These are phyloP conservation scores for Oophaga pumilio DNA, from an alignment of 2,113 vertebrate genomes.

Conservation along the genomic window DNA sequence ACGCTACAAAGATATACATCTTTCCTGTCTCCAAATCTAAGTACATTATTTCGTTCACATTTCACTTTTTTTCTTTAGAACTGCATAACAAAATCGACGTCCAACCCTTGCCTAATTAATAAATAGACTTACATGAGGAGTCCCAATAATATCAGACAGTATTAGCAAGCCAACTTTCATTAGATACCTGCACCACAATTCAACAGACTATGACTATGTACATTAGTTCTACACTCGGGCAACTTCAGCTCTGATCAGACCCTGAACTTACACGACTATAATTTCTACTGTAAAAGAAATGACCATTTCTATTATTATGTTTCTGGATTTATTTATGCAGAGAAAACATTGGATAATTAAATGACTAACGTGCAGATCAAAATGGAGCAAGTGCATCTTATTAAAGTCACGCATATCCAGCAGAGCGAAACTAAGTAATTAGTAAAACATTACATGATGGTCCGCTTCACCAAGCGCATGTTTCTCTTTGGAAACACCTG, in stretches of 20 bases:
- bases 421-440: slow-evolving; percentile 7
- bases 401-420: slow-evolving; percentile 1
- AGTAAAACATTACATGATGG: neutral
- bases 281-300: too few relatives aligned
- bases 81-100: too few relatives aligned
- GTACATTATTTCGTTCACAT: too few relatives aligned
- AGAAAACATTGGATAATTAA: neutral
- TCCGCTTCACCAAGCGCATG: slow-evolving; percentile 9
- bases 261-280: neutral
- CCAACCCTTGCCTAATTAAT: too few relatives aligned
- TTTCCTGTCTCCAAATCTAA: too few relatives aligned
- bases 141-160: too few relatives aligned
- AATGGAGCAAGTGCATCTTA: slow-evolving; percentile 15
- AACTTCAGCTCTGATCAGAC: too few relatives aligned
- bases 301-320: neutral
- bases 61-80: too few relatives aligned
- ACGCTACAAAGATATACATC: too few relatives aligned
- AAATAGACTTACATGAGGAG: too few relatives aligned
- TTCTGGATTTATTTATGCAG: neutral
- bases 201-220: neutral
- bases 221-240: neutral
- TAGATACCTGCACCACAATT: neutral
- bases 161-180: too few relatives aligned
- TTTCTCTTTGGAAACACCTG: slow-evolving; percentile 5
- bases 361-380: slow-evolving; percentile 3